Conservation (phyloP, 2,888 invertebrate species). For the Pandemis heparana region DNA sequence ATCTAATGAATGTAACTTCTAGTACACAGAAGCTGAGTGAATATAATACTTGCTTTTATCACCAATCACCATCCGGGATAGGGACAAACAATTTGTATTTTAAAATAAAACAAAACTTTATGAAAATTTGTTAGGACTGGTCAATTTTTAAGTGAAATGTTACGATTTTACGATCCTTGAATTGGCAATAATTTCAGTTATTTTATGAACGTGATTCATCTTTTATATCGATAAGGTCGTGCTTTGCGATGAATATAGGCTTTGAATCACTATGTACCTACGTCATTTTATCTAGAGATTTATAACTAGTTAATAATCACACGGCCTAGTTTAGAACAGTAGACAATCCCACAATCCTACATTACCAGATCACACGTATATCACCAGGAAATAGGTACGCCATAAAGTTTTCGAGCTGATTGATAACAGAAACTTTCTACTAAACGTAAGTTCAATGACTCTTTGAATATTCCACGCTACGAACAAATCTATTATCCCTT, state of each 20-base stretch:
- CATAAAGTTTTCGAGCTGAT: not conserved
- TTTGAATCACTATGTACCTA: not conserved
- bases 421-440: not conserved
- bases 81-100: not conserved
- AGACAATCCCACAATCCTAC: no score
- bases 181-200: not conserved
- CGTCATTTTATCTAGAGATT: no score
- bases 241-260: not conserved
- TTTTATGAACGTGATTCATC: not conserved
- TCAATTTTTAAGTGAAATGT: not conserved
- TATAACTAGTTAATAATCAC: no score
- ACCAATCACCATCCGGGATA: not conserved
- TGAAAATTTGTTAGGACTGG: not conserved
- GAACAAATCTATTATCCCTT: not conserved
- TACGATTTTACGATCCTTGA: not conserved
- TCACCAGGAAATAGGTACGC: not conserved
- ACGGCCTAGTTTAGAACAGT: no score
- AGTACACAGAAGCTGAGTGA: not conserved
- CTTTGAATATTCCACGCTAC: not conserved
- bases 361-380: not conserved
- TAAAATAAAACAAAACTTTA: not conserved
- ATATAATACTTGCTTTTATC: not conserved
- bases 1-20: conserved; percentile 25
- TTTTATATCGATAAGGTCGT: not conserved
- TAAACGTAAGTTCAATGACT: not conserved